These are phyloP conservation scores for Zaprionus gabonicus DNA, from an alignment of 1,140 invertebrate species.

Conservation along the genomic window DNA sequence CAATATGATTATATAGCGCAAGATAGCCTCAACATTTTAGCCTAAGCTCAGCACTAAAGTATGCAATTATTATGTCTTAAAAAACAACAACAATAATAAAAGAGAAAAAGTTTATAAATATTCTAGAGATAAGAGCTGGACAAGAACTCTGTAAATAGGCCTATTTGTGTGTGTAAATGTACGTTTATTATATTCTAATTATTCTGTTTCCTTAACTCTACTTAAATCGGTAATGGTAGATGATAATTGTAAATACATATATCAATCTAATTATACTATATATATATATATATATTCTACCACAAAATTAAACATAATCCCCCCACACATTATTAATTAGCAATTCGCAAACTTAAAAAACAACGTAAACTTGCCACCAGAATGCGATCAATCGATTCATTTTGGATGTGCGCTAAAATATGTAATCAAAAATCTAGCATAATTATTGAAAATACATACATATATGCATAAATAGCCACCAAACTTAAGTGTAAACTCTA, in stretches of 20 bases:
- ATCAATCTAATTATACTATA: neutral
- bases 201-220: constrained; percentile 30
- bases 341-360: constrained; percentile 26
- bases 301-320: constrained; percentile 22
- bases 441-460: constrained; percentile 63
- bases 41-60: constrained; percentile 20
- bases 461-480: constrained; percentile 45
- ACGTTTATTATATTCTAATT: constrained; percentile 28
- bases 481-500: constrained; percentile 45
- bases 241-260: constrained; percentile 36
- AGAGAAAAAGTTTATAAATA: neutral
- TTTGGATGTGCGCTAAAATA: constrained; percentile 53
- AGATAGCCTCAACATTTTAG: constrained; percentile 42
- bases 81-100: neutral
- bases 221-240: constrained; percentile 65
- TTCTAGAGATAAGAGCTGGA: constrained; percentile 32
- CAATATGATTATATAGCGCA: constrained; percentile 11
- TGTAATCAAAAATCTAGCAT: constrained; percentile 73
- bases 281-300: neutral
- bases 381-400: constrained; percentile 26
- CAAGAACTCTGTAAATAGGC: constrained; percentile 51
- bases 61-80: constrained; percentile 4
- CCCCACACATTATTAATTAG: constrained; percentile 14
- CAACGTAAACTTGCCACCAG: constrained; percentile 22
- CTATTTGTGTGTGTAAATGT: constrained; percentile 52